phyloP scores from a whole-genome alignment of 2,113 vertebrate genomes.

The Entomyzon cyanotis region DNA sequence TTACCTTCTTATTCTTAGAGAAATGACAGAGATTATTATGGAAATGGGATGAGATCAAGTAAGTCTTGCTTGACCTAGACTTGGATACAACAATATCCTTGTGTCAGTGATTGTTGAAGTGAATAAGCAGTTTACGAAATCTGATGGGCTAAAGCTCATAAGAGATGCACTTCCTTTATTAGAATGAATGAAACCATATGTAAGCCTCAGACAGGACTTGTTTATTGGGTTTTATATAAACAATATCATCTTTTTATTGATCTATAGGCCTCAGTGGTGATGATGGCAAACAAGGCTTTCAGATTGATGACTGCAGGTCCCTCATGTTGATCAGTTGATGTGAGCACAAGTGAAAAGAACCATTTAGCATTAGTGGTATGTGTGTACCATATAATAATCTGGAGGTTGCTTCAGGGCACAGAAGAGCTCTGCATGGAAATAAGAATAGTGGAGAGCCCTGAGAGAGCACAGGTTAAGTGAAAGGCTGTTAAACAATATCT shows the following conservation, averaged over 20 bases:
- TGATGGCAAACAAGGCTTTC: slow-evolving; percentile 41
- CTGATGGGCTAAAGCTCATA: slow-evolving; percentile 33
- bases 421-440: not conserved
- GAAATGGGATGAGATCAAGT: slow-evolving; percentile 59
- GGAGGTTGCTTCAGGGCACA: slow-evolving; percentile 20
- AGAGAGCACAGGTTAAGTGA: slow-evolving; percentile 29
- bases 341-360: not conserved
- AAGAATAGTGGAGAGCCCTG: not conserved
- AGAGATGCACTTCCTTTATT: slow-evolving; percentile 57
- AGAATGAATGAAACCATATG: slow-evolving; percentile 60
- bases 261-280: slow-evolving; percentile 27
- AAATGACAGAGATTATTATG: slow-evolving; percentile 73
- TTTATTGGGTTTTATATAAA: slow-evolving; percentile 60
- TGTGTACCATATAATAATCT: not conserved
- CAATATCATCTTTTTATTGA: slow-evolving; percentile 58
- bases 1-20: slow-evolving; percentile 69
- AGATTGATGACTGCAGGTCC: slow-evolving; percentile 14
- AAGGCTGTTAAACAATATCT: not conserved
- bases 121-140: slow-evolving; percentile 24
- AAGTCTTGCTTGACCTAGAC: slow-evolving; percentile 60
- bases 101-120: not conserved
- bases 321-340: not conserved
- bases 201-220: slow-evolving; percentile 27
- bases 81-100: slow-evolving; percentile 47
- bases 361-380: not conserved